These are phyloP conservation scores for Urechis unicinctus DNA, from an alignment of 2,888 invertebrate species.

Conservation along the genomic window DNA sequence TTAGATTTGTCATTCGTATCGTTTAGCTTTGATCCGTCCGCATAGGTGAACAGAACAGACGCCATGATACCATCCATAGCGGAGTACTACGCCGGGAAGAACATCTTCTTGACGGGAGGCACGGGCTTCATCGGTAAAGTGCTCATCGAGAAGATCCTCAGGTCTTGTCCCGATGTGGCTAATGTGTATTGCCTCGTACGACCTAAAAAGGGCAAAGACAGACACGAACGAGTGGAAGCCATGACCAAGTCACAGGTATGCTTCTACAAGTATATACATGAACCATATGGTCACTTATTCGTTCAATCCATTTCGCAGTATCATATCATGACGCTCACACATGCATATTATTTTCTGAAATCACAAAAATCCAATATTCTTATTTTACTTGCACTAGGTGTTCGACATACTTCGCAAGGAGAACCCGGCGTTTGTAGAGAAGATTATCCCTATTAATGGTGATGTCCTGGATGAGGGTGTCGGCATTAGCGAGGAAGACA, in stretches of 20 bases:
- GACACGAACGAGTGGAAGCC: constrained; percentile 60
- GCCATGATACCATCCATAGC: too few species aligned
- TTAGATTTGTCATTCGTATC: too few species aligned
- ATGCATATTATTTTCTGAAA: too few species aligned
- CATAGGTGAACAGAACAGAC: too few species aligned
- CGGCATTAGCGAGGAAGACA: constrained; percentile 55
- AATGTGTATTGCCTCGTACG: constrained; percentile 71
- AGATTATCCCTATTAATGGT: constrained; percentile 66
- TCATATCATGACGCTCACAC: too few species aligned
- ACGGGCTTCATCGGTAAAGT: constrained; percentile 69
- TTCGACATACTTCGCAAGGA: too few species aligned
- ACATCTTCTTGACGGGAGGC: constrained; percentile 85
- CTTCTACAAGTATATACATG: not conserved
- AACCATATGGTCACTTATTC: too few species aligned
- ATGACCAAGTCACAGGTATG: constrained; percentile 74
- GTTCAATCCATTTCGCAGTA: too few species aligned
- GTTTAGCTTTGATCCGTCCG: too few species aligned
- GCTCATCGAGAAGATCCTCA: constrained; percentile 74
- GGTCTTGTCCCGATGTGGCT: constrained; percentile 67
- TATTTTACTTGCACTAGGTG: too few species aligned
- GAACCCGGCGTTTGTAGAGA: constrained; percentile 50
- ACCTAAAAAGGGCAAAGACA: constrained; percentile 61
- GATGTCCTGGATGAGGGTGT: constrained; percentile 50
- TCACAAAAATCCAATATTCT: too few species aligned
- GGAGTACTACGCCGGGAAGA: constrained; percentile 65